Evolutionary conservation across 2,797 vertebrate species (phyloP).

Genomic region (Atherinosoma microstoma): DNA sequence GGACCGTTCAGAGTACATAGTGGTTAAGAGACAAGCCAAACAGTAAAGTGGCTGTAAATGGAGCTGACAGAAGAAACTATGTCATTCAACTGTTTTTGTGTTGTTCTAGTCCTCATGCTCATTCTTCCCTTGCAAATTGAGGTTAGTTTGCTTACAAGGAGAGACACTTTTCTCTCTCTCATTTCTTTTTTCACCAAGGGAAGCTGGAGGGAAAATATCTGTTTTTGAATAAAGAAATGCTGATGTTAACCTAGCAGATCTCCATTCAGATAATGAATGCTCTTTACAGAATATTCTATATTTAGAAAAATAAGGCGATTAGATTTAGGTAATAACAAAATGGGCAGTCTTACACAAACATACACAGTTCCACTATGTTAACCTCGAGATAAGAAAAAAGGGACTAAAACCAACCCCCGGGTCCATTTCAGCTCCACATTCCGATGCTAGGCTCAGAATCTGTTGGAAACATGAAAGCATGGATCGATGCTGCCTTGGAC

Average conservation of each 20-base stretch:
- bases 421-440: too few relatives aligned
- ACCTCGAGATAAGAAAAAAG: too few relatives aligned
- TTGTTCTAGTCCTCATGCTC: conserved; percentile 1
- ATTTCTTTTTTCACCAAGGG: not conserved
- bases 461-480: too few relatives aligned
- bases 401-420: too few relatives aligned
- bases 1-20: conserved; percentile 59
- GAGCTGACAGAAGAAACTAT: conserved; percentile 36
- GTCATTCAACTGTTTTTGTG: conserved; percentile 29
- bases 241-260: not conserved
- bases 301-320: too few relatives aligned
- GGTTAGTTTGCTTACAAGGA: not conserved
- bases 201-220: not conserved
- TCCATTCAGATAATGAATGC: too few relatives aligned
- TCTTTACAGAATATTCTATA: too few relatives aligned
- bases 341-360: too few relatives aligned
- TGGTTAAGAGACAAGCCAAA: conserved; percentile 65
- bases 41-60: conserved; percentile 53
- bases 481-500: too few relatives aligned
- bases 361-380: too few relatives aligned
- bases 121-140: conserved; percentile 6
- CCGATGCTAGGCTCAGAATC: too few relatives aligned
- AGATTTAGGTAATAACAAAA: too few relatives aligned
- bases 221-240: not conserved
- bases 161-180: not conserved